Conservation (phyloP, 2,113 vertebrate genomes). For the Stomatorhinus ivindoensis region DNA sequence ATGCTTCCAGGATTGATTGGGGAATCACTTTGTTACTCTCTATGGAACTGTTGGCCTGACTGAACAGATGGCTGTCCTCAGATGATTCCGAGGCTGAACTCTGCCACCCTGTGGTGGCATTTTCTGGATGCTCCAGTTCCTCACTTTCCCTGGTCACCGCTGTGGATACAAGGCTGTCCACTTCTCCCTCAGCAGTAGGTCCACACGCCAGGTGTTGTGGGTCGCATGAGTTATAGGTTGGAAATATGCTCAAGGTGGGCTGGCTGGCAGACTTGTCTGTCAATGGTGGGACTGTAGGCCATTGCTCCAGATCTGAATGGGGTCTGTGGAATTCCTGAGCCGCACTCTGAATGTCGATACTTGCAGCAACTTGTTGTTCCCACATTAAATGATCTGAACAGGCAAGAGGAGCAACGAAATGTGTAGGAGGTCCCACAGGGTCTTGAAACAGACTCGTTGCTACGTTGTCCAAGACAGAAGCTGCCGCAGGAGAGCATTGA, state of each 20-base stretch:
- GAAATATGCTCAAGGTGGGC: not conserved
- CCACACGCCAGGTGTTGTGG: not conserved
- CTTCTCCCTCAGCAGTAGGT: not conserved
- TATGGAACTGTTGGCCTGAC: not conserved
- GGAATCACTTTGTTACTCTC: not conserved
- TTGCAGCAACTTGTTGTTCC: not conserved
- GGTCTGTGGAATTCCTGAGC: not conserved
- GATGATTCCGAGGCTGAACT: not conserved
- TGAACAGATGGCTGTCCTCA: not conserved
- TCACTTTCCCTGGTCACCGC: not conserved
- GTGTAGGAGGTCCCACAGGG: not conserved
- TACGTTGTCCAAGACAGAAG: conserved; percentile 23
- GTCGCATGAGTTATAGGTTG: not conserved
- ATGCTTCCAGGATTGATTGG: not conserved
- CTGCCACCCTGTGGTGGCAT: not conserved
- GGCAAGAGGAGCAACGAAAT: not conserved
- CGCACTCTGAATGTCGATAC: not conserved
- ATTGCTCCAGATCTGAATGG: not conserved
- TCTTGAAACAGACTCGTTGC: conserved; percentile 25
- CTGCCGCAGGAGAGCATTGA: conserved; percentile 20
- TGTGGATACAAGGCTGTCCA: not conserved
- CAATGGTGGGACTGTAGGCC: not conserved
- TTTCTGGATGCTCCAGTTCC: not conserved
- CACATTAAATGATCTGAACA: not conserved
- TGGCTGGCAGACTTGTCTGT: not conserved